Evolutionary conservation across 2,888 invertebrate genomes (phyloP).

Genomic region (Monoplex corrugatus): DNA sequence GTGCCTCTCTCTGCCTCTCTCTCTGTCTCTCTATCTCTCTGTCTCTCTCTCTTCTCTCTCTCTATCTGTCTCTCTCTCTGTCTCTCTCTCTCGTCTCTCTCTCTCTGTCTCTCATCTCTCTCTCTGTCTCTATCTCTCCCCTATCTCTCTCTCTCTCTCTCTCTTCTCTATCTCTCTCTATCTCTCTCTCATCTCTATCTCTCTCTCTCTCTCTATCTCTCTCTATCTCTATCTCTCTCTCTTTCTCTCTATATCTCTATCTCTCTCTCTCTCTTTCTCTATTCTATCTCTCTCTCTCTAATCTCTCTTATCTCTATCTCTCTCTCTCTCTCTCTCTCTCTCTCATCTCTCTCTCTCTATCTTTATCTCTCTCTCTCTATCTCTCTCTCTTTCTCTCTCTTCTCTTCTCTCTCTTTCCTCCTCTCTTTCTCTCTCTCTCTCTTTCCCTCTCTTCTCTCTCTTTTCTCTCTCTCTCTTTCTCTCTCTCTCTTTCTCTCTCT

Average conservation of each 20-base stretch:
- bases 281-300: conserved; percentile 10
- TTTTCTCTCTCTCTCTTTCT: conserved; percentile 47
- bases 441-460: conserved; percentile 2
- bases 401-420: neutral
- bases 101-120: neutral
- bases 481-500: conserved; percentile 49
- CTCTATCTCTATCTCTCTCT: neutral
- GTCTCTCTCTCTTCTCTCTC: neutral
- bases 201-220: neutral
- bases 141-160: conserved; percentile 40
- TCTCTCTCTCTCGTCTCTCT: neutral
- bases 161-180: too few relatives aligned
- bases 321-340: too few relatives aligned
- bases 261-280: neutral
- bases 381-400: neutral
- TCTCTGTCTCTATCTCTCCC: neutral
- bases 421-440: neutral
- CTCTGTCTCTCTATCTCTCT: too few relatives aligned
- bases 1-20: conserved; percentile 40
- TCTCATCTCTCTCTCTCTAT: neutral
- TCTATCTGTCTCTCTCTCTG: neutral
- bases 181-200: neutral
- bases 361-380: neutral
- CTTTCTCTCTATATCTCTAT: neutral
- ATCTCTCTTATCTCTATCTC: conserved; percentile 41